Base-by-base conservation (phyloP, 2,888 invertebrate genomes). In the Rhamphomyia laevipes region DNA sequence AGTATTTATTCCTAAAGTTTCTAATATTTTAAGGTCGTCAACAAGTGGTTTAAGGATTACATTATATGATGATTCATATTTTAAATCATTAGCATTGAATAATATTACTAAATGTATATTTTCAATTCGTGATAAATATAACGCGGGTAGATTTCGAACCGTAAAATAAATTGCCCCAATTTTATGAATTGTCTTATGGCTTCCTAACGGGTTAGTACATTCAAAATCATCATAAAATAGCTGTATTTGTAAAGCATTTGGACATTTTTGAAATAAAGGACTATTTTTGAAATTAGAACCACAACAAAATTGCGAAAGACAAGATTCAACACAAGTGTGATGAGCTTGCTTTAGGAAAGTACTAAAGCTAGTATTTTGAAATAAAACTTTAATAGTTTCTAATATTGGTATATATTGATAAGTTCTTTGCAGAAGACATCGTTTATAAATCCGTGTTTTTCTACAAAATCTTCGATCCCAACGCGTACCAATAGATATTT, bases 181-280 rank as follows among this genome's bases (percentile, higher is more conserved):
- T 46, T 54, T 54, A 33, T 54, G 51, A 30, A 54, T 48, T 38
- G 50, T 50, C n/a, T 46, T 50, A 18, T 48, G 51, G 37, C 50
- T 49, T 12, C 51, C 51, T 30, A 53, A 46, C 4, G 53, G 51
- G 38, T 53, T 53, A 2, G 50, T 50, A 16, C 46, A 31, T 35
- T 53, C 51, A 16, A 53, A 53, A 23, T 53, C 53, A 53, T 59
- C 51, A 16, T 49, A 49, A 30, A 47, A 46, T 18, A 50, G 18
- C 27, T 47, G 45, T 47, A 47, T 47, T 37, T 50, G 47, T 17
- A 50, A 16, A n/a, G 46, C 30, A 18, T 50, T 50, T 12, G n/a
- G 27, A 37, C 43, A 12, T 16, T 4, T 37, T 38, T 43, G 23
- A 31, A 50, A 46, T 17, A 46, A 37, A 13, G 5, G n/a, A 43